These are phyloP conservation scores for Phyllotreta striolata DNA, from an alignment of 2,888 invertebrate species.

Conservation along the genomic window DNA sequence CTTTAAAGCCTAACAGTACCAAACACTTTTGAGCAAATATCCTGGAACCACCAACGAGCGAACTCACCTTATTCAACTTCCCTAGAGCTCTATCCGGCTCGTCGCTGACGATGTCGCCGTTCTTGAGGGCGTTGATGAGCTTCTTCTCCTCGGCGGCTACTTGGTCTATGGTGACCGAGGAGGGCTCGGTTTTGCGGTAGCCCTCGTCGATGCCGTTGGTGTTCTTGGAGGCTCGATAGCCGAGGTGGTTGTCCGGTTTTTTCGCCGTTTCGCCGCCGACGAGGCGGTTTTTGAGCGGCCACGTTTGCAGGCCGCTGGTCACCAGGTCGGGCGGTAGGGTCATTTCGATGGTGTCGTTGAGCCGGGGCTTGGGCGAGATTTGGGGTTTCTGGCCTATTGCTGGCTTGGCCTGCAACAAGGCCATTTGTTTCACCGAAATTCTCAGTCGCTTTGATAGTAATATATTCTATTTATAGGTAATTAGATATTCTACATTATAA, in stretches of 20 bases:
- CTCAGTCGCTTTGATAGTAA: no score
- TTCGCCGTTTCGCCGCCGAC: conserved; percentile 60
- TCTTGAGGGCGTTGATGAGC: conserved; percentile 79
- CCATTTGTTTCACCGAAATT: neutral
- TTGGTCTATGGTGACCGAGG: conserved; percentile 55
- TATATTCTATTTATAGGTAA: no score
- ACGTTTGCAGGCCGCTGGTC: conserved; percentile 63
- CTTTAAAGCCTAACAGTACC: conserved; percentile 20
- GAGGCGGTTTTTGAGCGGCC: conserved; percentile 70
- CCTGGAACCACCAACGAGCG: neutral
- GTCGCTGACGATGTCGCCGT: conserved; percentile 70
- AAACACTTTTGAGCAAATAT: neutral
- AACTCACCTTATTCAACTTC: conserved; percentile 25
- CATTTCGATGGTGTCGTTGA: conserved; percentile 71
- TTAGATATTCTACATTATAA: no score
- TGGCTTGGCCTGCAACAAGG: conserved; percentile 53
- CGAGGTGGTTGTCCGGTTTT: conserved; percentile 46
- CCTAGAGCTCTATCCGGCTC: conserved; percentile 51
- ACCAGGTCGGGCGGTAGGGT: conserved; percentile 69
- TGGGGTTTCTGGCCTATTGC: conserved; percentile 63
- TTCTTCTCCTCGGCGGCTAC: conserved; percentile 85
- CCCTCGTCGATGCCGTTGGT: conserved; percentile 40
- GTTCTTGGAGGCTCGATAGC: conserved; percentile 52
- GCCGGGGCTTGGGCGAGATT: conserved; percentile 61
- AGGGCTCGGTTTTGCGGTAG: conserved; percentile 26